A percentile compares a stretch with the other conserved stretches of the same genome.
phyloP scores from a whole-genome alignment of 2,888 invertebrate species.

The Busseola fusca region DNA sequence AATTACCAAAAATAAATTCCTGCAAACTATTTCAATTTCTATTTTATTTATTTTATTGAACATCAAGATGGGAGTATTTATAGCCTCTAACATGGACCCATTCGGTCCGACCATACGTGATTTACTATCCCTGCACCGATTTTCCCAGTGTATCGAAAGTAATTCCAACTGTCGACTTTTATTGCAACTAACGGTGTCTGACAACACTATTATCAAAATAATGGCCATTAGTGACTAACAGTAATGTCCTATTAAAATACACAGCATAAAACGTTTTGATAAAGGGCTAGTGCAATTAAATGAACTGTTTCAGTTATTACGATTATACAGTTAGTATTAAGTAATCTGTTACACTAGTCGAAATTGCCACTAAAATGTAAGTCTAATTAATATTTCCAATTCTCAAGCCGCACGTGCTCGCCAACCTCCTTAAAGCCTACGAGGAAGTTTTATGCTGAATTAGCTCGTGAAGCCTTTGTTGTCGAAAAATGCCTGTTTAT shows the following conservation, averaged over 20 bases:
- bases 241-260: slow-evolving; percentile 42
- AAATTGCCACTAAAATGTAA: slow-evolving; percentile 13
- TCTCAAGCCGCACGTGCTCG: slow-evolving; percentile 9
- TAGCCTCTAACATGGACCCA: slow-evolving; percentile 36
- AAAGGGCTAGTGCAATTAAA: slow-evolving; percentile 33
- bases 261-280: slow-evolving; percentile 35
- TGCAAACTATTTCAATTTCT: slow-evolving; percentile 9
- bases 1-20: slow-evolving; percentile 20
- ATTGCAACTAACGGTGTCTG: slow-evolving; percentile 39
- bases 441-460: neutral
- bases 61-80: slow-evolving; percentile 32
- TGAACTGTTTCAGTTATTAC: slow-evolving; percentile 13
- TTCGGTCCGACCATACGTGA: slow-evolving; percentile 27
- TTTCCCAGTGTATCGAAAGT: slow-evolving; percentile 40
- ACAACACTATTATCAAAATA: slow-evolving; percentile 47
- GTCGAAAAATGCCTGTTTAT: neutral
- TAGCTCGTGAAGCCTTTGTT: neutral
- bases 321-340: slow-evolving; percentile 7
- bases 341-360: slow-evolving; percentile 8
- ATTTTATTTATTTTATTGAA: slow-evolving; percentile 38
- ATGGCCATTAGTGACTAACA: slow-evolving; percentile 40
- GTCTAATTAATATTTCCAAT: slow-evolving; percentile 26
- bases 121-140: slow-evolving; percentile 37
- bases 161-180: slow-evolving; percentile 37
- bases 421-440: neutral